Evolutionary conservation across 2,797 vertebrate genomes (phyloP), one percentile per base, ranked within the genome.

Genomic region (Eulemur albifrons): DNA sequence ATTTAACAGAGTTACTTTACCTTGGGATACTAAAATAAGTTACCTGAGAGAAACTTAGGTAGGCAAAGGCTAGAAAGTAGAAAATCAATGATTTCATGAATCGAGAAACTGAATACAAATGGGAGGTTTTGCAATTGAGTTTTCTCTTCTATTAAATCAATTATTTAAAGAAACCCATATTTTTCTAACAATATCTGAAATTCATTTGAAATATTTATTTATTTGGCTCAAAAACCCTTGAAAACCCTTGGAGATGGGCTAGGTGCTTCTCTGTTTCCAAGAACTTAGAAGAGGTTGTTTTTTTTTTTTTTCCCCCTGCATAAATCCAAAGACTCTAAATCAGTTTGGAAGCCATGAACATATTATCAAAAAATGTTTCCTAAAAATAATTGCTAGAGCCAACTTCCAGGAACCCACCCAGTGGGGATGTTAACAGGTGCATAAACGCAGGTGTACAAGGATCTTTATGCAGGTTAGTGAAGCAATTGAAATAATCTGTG

Each of bases 131-230:
- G 50, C 69, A n/a, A 25, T 13, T 32, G 69, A 52, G 21, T 69
- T 77, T 86, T 82, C 61, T 73, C 45, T 45, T 90, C 79, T n/a
- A 80, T 45, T 83, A 82, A 85, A 23, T 59, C 50, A 95, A n/a
- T 72, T 86, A 50, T 59, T 93, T 94, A 13, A 57, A 48, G 59
- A 50, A 72, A 73, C 25, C 7, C 18, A 35, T 80, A 81, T 81
- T 84, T 88, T 95, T 45, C 54, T 80, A 93, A 93, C 40, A 81
- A 17, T 52, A 86, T 23, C 15, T 90, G 61, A 94, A 94, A 48
- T 73, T 48, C 65, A 4, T 77, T 86, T 23, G n/a, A 93, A 87
- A 94, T 20, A 23, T 72, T 80, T 23, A 23, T 7, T 87, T 88
- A 59, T 72, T 81, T 75, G 72, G 18, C 73, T 90, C 59, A 82